Evolutionary conservation across 2,888 invertebrate species (phyloP).

Genomic region (Alloplasta piceator): DNA sequence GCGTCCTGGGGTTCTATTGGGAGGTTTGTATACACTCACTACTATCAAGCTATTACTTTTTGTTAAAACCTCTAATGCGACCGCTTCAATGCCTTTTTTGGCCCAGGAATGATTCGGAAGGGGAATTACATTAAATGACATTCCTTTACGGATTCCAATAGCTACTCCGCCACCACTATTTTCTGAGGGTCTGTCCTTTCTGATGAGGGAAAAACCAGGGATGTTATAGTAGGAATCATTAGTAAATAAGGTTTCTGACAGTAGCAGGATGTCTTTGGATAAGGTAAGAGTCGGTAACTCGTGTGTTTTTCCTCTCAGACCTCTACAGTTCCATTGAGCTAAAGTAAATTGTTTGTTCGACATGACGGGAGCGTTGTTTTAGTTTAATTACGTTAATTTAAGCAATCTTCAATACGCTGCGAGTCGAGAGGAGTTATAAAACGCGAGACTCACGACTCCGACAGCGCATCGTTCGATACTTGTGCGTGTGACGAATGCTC

Average conservation of each 20-base stretch:
- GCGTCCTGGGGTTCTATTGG: background rate
- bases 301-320: slow-evolving; percentile 26
- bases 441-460: too few relatives aligned
- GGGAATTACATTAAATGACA: background rate
- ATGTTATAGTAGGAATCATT: background rate
- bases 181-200: slow-evolving; percentile 3
- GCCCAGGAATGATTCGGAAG: background rate
- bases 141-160: slow-evolving; percentile 11
- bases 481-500: too few relatives aligned
- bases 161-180: slow-evolving; percentile 9
- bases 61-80: background rate
- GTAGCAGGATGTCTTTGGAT: slow-evolving; percentile 18
- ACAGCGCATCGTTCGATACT: too few relatives aligned
- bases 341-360: background rate
- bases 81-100: background rate
- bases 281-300: slow-evolving; percentile 2
- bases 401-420: too few relatives aligned
- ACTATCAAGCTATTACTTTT: background rate
- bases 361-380: too few relatives aligned
- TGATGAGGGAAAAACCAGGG: background rate
- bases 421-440: too few relatives aligned
- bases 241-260: slow-evolving; percentile 17
- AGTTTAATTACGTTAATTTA: too few relatives aligned
- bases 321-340: slow-evolving; percentile 41
- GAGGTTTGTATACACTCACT: background rate